Base-by-base conservation (phyloP, 2,888 invertebrate species). In the Ditula angustiorana region DNA sequence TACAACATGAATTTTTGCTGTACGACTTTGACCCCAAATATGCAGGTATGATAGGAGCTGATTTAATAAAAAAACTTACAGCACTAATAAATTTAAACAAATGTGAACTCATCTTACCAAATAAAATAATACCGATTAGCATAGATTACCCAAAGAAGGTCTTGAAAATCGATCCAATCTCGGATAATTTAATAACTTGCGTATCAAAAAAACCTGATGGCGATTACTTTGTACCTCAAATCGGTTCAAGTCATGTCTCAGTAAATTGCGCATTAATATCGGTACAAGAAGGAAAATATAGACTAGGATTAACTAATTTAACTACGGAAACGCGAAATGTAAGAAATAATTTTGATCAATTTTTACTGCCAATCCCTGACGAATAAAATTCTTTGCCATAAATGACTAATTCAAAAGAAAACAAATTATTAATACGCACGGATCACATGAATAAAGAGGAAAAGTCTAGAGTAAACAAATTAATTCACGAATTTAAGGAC, bases 1-100 rank as follows among this genome's bases (percentile, higher is more conserved):
- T 66, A 5, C 72, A 49, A 1, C 74, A 76, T 35, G 75, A 76
- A 49, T 76, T 78, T 33, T 30, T 76, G 16, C 46, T 77, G 1
- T 76, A 73, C 19, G 67, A 74, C 0, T 77, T 78, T 5, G 78
- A 77, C 11, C 28, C 28, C 16, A 50, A 50, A 30, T 50, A 52
- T 35, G 35, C 24, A 28, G 65, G 65, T 3, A 10, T 65, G 4
- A 37, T 65, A 30, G 59, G 59, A 0, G 1, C 47, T 3, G 60
- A 65, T 13, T 21, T 65, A 26, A 47, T 60, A 37, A 60, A 52
- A 26, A 28, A 24, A 5, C 13, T 58, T 4, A 21, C n/a, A 1
- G 23, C 47, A 7, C 5, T 47, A 4, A 58, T 58, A 21, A 30
- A 58, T 11, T 35, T 47, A 23, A 49, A 58, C 16, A 46, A 47